These are phyloP conservation scores for Cepaea hortensis DNA, from an alignment of 2,888 invertebrate genomes.

Conservation along the genomic window DNA sequence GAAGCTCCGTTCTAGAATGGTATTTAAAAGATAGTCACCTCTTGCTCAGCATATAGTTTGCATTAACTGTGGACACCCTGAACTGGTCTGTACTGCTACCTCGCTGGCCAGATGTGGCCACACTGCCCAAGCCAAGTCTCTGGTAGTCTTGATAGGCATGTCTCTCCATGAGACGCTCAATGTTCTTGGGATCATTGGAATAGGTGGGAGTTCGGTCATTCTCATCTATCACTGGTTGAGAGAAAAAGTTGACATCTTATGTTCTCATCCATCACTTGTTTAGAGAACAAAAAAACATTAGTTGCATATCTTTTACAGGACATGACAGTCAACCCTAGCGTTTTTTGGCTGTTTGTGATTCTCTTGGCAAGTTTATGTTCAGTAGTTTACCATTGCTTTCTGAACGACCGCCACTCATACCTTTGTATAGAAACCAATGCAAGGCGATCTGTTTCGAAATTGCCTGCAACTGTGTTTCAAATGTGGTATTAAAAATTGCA, in stretches of 20 bases:
- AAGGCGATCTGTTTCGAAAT: no score
- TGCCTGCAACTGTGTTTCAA: no score
- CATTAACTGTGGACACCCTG: conserved; percentile 89
- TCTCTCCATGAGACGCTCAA: conserved; percentile 90
- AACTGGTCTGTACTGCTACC: conserved; percentile 81
- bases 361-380: no score
- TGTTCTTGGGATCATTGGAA: conserved; percentile 81
- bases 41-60: conserved; percentile 87
- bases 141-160: conserved; percentile 92
- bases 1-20: no score
- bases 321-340: no score
- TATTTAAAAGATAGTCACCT: conserved; percentile 66
- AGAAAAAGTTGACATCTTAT: background rate
- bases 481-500: no score
- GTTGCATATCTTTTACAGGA: no score
- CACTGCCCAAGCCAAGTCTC: conserved; percentile 82
- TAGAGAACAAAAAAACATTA: background rate
- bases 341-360: no score
- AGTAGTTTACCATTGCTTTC: no score
- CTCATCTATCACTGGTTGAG: conserved; percentile 72
- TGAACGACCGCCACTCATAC: no score
- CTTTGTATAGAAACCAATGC: no score
- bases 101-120: conserved; percentile 64
- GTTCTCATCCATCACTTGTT: background rate
- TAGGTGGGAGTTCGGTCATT: conserved; percentile 66